Conservation (phyloP, 2,888 invertebrate species). For the Xestia xanthographa region DNA sequence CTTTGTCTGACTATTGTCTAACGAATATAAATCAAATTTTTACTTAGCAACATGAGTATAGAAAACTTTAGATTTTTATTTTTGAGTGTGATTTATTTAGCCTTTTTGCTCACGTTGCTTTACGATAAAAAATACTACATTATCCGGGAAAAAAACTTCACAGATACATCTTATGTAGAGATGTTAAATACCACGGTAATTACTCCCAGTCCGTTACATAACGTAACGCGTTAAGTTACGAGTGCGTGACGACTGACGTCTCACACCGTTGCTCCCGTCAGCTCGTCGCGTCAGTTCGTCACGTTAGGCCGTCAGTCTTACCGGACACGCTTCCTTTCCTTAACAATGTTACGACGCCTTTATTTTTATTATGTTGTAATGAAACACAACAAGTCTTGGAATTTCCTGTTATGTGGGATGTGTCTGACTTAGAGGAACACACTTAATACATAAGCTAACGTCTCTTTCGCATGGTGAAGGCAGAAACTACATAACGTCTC, state of each 20-base stretch:
- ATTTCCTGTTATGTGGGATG: neutral
- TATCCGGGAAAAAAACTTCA: neutral
- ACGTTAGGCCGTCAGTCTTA: slow-evolving; percentile 10
- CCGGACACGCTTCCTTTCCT: slow-evolving; percentile 51
- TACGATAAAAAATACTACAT: neutral
- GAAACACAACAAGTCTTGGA: neutral
- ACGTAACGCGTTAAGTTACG: slow-evolving; percentile 70
- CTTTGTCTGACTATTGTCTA: neutral
- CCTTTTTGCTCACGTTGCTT: neutral
- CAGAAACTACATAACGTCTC: neutral
- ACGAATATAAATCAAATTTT: neutral
- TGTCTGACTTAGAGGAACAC: neutral
- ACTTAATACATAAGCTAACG: neutral
- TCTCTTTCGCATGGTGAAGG: neutral
- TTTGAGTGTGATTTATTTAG: neutral
- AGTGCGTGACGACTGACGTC: slow-evolving; percentile 77
- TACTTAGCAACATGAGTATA: neutral
- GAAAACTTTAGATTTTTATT: neutral
- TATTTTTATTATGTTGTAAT: neutral
- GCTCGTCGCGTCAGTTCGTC: slow-evolving; percentile 6
- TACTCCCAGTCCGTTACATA: slow-evolving; percentile 71
- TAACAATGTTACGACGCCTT: slow-evolving; percentile 5
- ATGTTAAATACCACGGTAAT: slow-evolving; percentile 38
- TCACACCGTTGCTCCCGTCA: slow-evolving; percentile 67
- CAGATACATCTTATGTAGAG: neutral